Conservation (phyloP, 2,113 vertebrate genomes). For the Pelecanus crispus region DNA sequence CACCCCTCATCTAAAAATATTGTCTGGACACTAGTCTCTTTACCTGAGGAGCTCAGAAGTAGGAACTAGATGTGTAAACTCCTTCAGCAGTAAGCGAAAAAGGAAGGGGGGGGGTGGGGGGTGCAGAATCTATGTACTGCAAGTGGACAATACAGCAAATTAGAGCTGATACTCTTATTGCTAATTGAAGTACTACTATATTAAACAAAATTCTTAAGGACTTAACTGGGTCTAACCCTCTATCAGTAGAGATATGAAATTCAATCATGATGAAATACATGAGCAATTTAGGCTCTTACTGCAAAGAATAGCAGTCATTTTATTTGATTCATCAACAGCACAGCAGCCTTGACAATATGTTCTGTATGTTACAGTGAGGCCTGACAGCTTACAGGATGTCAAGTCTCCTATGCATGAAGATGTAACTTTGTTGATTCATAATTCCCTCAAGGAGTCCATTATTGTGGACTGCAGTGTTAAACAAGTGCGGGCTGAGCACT, state of each 20-base stretch:
- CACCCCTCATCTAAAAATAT: neutral
- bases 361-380: neutral
- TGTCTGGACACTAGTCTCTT: neutral
- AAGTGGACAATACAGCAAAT: neutral
- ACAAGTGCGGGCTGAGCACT: neutral
- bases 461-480: neutral
- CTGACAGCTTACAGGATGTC: neutral
- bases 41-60: neutral
- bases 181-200: neutral
- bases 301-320: neutral
- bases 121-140: neutral
- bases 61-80: neutral
- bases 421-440: neutral
- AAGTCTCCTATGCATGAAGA: neutral
- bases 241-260: neutral
- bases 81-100: neutral
- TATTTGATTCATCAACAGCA: neutral
- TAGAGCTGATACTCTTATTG: neutral
- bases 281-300: neutral
- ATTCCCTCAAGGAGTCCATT: neutral
- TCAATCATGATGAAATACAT: neutral
- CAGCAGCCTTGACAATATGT: neutral
- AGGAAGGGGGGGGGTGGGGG: accelerated
- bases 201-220: neutral
- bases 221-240: neutral